These are phyloP conservation scores for Iphiclides podalirius DNA, from an alignment of 2,888 invertebrate species.

Conservation along the genomic window DNA sequence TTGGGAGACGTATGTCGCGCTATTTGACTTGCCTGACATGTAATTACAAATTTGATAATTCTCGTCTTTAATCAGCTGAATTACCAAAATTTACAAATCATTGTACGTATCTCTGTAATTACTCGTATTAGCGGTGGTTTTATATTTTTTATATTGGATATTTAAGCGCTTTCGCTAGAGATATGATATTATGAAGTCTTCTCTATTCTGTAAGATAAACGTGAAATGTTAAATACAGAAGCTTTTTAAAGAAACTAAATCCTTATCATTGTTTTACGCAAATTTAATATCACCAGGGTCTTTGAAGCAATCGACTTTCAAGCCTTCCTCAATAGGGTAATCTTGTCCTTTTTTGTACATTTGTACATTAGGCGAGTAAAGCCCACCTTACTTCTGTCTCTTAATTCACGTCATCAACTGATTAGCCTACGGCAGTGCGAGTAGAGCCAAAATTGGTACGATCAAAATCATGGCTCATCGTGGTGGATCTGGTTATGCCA, in stretches of 20 bases:
- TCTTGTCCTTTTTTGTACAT: too few species aligned
- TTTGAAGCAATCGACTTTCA: too few species aligned
- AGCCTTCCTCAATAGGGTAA: too few species aligned
- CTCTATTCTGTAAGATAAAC: not conserved
- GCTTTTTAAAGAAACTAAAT: not conserved
- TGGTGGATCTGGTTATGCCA: too few species aligned
- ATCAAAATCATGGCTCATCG: too few species aligned
- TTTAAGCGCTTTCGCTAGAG: not conserved
- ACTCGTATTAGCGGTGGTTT: not conserved
- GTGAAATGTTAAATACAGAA: too few species aligned
- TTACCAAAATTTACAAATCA: not conserved
- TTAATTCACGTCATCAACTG: too few species aligned
- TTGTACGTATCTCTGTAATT: not conserved
- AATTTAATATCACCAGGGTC: too few species aligned
- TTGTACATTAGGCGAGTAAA: too few species aligned
- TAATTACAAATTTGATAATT: constrained; percentile 14
- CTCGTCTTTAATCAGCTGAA: constrained; percentile 3
- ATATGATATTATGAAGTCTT: not conserved
- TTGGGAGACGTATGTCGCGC: constrained; percentile 2
- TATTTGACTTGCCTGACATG: constrained; percentile 3
- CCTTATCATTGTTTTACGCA: not conserved
- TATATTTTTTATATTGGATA: not conserved
- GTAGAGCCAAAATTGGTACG: too few species aligned
- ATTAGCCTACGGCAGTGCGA: too few species aligned
- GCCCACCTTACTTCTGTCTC: too few species aligned